A percentile compares a stretch with the other conserved stretches of the same genome.
These are phyloP conservation scores for Flabesymbios commensalis DNA, from an alignment of 2,888 invertebrate species.

Conservation along the genomic window DNA sequence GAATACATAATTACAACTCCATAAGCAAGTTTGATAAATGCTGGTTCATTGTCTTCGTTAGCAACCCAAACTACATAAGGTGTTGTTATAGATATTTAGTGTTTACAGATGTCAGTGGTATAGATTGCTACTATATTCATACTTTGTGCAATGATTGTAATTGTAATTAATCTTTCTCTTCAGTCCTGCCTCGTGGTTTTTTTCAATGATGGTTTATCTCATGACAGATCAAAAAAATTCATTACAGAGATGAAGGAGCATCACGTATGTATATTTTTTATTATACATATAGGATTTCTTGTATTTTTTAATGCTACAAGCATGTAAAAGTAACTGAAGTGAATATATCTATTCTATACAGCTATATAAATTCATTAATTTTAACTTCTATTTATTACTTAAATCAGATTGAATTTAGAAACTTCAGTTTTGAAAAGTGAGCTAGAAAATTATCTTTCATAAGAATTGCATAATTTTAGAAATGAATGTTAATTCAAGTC, in stretches of 20 bases:
- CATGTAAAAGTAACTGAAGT: neutral
- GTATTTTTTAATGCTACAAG: neutral
- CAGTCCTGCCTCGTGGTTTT: constrained; percentile 59
- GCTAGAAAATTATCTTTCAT: too few relatives aligned
- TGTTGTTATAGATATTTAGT: constrained; percentile 54
- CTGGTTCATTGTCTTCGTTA: too few relatives aligned
- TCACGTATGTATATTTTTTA: constrained; percentile 48
- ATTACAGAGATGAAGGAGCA: constrained; percentile 48
- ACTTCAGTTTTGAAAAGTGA: too few relatives aligned
- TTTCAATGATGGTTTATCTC: constrained; percentile 60
- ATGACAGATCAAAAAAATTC: constrained; percentile 55
- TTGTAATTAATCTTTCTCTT: constrained; percentile 1
- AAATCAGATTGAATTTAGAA: too few relatives aligned
- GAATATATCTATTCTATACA: too few relatives aligned
- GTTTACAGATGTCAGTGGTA: neutral
- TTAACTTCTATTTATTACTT: too few relatives aligned
- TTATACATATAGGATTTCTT: neutral
- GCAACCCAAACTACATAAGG: too few relatives aligned
- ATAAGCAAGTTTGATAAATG: too few relatives aligned
- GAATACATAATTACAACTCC: too few relatives aligned
- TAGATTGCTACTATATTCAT: neutral
- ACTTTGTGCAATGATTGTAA: neutral
- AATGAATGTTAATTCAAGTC: too few relatives aligned
- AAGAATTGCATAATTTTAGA: too few relatives aligned
- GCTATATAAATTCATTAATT: too few relatives aligned